Percentiles rank a stretch among this genome's conserved stretches.
These are phyloP conservation scores for Cosmorhoe ocellata DNA, from an alignment of 2,888 invertebrate genomes.

Conservation along the genomic window DNA sequence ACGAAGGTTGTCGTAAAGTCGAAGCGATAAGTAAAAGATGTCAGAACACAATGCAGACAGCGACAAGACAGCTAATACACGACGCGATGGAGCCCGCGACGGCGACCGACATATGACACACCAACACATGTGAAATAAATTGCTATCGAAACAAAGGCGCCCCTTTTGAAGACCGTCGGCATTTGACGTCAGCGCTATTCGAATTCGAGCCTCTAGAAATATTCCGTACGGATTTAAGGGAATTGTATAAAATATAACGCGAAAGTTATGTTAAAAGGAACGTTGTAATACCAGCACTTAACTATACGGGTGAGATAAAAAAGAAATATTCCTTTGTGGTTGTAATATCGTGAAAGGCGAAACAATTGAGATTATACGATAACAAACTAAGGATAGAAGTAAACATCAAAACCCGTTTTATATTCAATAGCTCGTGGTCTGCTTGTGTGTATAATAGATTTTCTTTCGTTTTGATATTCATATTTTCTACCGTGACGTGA, in stretches of 20 bases:
- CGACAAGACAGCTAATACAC: conserved; percentile 23
- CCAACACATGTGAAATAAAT: conserved; percentile 45
- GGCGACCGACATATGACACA: conserved; percentile 40
- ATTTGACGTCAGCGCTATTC: conserved; percentile 36
- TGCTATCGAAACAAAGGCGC: conserved; percentile 48
- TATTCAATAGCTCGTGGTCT: conserved; percentile 38
- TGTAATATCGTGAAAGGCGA: conserved; percentile 34
- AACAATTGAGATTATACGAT: conserved; percentile 42
- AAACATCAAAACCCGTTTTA: conserved; percentile 44
- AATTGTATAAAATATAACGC: conserved; percentile 36
- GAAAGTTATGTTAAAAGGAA: conserved; percentile 32
- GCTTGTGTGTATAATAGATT: conserved; percentile 33
- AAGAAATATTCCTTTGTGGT: conserved; percentile 32
- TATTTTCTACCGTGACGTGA: conserved; percentile 34
- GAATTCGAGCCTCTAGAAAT: conserved; percentile 29
- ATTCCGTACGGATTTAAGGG: conserved; percentile 31
- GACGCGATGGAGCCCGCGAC: conserved; percentile 20
- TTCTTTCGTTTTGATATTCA: conserved; percentile 37
- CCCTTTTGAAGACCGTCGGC: conserved; percentile 40
- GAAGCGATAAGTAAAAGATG: conserved; percentile 20
- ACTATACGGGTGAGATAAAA: conserved; percentile 25
- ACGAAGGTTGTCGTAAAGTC: conserved; percentile 13
- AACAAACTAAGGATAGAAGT: conserved; percentile 36
- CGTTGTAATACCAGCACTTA: conserved; percentile 29
- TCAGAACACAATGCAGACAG: conserved; percentile 20